Evolutionary conservation across 2,888 invertebrate species (phyloP), one percentile per base, ranked within the genome.

Genomic region (Caenorhabditis doughertyi): DNA sequence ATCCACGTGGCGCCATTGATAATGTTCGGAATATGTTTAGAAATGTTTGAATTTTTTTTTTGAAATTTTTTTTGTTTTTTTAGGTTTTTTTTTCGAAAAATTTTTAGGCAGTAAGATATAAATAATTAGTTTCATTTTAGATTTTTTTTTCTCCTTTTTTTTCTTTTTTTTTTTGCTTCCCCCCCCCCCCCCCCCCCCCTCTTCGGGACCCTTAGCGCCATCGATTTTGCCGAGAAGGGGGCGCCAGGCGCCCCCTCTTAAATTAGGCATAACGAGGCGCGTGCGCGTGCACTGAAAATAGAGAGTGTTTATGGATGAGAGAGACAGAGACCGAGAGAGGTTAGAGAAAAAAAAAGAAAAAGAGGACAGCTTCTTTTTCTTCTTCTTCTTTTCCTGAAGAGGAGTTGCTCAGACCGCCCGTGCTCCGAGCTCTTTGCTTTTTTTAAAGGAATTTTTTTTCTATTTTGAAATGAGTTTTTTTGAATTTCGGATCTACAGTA

Each of bases 1-100:
- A 84, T 58, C 89, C 90, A 8, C 56, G 76, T 18, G 72, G 55
- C 7, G 91, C 91, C 4, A 84, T 91, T 16, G 74, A 84, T 16
- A 84, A 82, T 47, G 60, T 80, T n/a, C 49, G 60, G 44, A 65
- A 71, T 56, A 64, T 79, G 55, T 79, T 71, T 55, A 47, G 44
- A 18, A 3, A 3, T 18, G 3, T 47, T 47, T n/a, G n/a, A 65
- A 55, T 39, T 27, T 62, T 16, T 18, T 79, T 44, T 71, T 58
- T 18, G 44, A 29, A 16, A 18, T 44, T n/a, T 44, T 42, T 32
- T 74, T 23, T 18, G 3, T 9, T 44, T 64, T 25, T 53, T 42
- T 73, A 49, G 27, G 32, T 21, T 29, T 29, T 44, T 27, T n/a
- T n/a, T n/a, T n/a, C n/a, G n/a, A n/a, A n/a, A n/a, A n/a, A n/a